Evolutionary conservation across 1,140 invertebrate genomes (phyloP).

Genomic region (Drosophila eugracilis): DNA sequence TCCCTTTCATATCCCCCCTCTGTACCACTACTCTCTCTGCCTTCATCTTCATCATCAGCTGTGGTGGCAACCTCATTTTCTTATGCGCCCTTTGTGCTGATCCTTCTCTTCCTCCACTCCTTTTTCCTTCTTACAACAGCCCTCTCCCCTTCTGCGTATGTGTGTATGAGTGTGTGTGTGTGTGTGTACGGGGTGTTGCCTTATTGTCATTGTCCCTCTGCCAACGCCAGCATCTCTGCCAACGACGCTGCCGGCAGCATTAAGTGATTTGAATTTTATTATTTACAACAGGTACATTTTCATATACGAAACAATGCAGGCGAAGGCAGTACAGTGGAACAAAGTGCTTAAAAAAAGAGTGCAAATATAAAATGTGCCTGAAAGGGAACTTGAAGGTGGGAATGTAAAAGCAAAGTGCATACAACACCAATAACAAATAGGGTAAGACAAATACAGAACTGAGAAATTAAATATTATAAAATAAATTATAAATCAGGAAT

Average conservation of each 20-base stretch:
- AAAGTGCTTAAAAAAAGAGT: neutral
- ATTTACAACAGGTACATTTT: slow-evolving; percentile 77
- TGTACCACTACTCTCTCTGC: slow-evolving; percentile 7
- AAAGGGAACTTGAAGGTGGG: neutral
- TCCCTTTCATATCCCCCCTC: neutral
- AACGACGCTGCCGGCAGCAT: slow-evolving; percentile 48
- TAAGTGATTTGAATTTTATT: slow-evolving; percentile 84
- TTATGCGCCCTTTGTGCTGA: slow-evolving; percentile 18
- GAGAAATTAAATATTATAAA: too few species aligned
- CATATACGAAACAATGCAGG: slow-evolving; percentile 39
- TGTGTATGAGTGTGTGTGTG: slow-evolving; percentile 18
- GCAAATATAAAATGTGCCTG: neutral
- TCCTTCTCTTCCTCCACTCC: neutral
- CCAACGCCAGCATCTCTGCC: slow-evolving; percentile 34
- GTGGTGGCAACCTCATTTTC: slow-evolving; percentile 79
- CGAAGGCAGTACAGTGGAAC: slow-evolving; percentile 26
- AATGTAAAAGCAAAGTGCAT: neutral
- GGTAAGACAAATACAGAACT: too few species aligned
- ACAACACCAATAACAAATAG: too few species aligned
- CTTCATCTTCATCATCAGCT: slow-evolving; percentile 61
- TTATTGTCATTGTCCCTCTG: slow-evolving; percentile 73
- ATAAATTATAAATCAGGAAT: too few species aligned
- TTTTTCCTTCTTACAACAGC: neutral
- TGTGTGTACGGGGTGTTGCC: slow-evolving; percentile 68
- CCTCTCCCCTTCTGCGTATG: neutral